Conservation (phyloP, 2,113 vertebrate species). For the Bathybates hornii region DNA sequence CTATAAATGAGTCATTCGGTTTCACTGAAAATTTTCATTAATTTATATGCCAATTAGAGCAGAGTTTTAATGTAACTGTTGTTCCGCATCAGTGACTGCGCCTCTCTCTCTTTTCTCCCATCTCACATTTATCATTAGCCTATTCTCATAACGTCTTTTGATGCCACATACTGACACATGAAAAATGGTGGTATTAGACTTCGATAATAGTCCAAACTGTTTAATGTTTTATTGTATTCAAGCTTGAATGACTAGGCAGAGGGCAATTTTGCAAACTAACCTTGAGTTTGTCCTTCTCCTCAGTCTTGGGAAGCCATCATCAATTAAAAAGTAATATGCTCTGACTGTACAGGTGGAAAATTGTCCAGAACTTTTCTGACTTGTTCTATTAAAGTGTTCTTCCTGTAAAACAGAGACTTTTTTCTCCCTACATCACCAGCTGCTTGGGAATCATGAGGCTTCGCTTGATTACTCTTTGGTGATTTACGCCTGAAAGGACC, state of each 20-base stretch:
- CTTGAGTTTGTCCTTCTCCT: conserved; percentile 10
- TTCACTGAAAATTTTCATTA: not conserved
- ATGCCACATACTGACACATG: conserved; percentile 22
- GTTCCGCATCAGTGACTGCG: conserved; percentile 10
- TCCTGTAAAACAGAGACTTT: not conserved
- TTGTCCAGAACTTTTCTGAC: not conserved
- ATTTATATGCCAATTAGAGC: conserved; percentile 20
- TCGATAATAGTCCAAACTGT: not conserved
- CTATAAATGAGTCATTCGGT: not conserved
- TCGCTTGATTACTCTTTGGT: not conserved
- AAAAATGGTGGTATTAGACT: conserved; percentile 24
- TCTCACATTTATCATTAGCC: conserved; percentile 16
- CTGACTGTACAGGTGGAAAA: not conserved
- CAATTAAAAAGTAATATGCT: not conserved
- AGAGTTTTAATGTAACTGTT: not conserved
- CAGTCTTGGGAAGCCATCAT: not conserved
- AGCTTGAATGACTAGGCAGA: not conserved
- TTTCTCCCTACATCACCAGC: not conserved
- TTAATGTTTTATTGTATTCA: not conserved
- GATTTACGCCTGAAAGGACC: not conserved
- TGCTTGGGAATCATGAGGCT: not conserved
- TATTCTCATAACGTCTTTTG: not conserved
- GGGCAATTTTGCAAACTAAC: not conserved
- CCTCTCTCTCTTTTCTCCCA: not conserved
- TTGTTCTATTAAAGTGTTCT: not conserved